A percentile compares a stretch with the other conserved stretches of the same genome.
These are phyloP conservation scores for Pygocentrus nattereri DNA, from an alignment of 2,797 vertebrate species.

Conservation along the genomic window DNA sequence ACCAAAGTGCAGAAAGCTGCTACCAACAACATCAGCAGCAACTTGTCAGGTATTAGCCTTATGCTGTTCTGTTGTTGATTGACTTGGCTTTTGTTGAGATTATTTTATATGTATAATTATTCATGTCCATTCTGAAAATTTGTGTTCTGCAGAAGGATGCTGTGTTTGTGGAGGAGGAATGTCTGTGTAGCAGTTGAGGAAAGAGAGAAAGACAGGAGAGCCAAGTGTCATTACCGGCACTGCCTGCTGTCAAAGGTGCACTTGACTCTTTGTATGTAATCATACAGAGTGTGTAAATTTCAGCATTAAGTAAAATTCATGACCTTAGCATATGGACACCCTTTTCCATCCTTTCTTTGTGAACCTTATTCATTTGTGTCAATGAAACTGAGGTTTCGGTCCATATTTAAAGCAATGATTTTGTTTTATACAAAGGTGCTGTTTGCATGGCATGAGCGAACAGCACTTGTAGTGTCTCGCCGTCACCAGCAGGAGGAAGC, in stretches of 20 bases:
- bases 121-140: background rate
- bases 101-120: background rate
- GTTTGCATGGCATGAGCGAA: constrained; percentile 78
- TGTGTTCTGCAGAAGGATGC: constrained; percentile 68
- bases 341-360: background rate
- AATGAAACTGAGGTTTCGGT: background rate
- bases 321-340: background rate
- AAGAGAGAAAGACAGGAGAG: constrained; percentile 64
- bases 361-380: background rate
- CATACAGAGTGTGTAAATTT: background rate
- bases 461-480: constrained; percentile 56
- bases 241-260: constrained; percentile 81
- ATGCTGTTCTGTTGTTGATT: background rate
- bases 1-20: constrained; percentile 71
- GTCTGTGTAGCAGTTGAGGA: constrained; percentile 51
- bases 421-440: constrained; percentile 68
- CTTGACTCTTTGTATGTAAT: background rate
- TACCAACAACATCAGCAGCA: constrained; percentile 61
- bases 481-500: constrained; percentile 74
- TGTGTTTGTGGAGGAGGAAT: constrained; percentile 83
- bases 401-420: background rate
- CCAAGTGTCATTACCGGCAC: constrained; percentile 75
- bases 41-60: constrained; percentile 78
- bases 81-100: background rate
- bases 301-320: background rate